Percentiles rank a stretch among this genome's conserved stretches.
phyloP scores from a whole-genome alignment of 2,113 vertebrate species.

The Embiotoca jacksoni region DNA sequence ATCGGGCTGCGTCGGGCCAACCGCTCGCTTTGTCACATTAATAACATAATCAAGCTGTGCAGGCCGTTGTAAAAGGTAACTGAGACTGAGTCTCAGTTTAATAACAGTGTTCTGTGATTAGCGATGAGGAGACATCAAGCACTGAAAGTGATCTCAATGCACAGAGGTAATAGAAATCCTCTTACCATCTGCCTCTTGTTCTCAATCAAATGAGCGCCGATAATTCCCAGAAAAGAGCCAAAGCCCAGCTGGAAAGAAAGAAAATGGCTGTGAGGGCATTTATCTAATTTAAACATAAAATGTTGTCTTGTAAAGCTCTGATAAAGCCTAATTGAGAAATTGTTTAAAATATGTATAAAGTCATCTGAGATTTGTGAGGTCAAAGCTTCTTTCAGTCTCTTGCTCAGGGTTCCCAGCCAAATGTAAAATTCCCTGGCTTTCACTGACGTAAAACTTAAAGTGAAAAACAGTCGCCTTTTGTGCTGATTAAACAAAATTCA shows the following conservation, averaged over 20 bases:
- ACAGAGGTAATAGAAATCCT: constrained; percentile 72
- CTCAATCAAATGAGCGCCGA: constrained; percentile 96
- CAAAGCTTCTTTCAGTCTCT: too few species aligned
- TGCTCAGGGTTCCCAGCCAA: too few species aligned
- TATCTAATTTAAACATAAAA: constrained; percentile 18
- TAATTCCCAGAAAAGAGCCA: constrained; percentile 98
- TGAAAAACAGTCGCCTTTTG: too few species aligned
- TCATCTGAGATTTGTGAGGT: too few species aligned
- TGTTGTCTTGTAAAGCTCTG: background rate
- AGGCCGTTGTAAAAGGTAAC: constrained; percentile 6
- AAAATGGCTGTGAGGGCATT: constrained; percentile 46
- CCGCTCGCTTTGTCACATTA: constrained; percentile 19
- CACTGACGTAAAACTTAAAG: too few species aligned
- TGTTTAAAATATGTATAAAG: background rate
- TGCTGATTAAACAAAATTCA: too few species aligned
- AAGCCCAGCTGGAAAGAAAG: constrained; percentile 93
- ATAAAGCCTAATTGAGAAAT: background rate
- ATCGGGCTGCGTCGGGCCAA: constrained; percentile 1
- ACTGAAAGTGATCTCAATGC: constrained; percentile 36
- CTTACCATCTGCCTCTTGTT: constrained; percentile 99
- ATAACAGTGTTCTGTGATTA: constrained; percentile 23
- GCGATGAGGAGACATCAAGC: constrained; percentile 16
- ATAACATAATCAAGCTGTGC: constrained; percentile 30
- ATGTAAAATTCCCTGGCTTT: too few species aligned
- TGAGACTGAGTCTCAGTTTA: constrained; percentile 21